phyloP scores from a whole-genome alignment of 2,797 vertebrate species.

The Microctenopoma lineatum region DNA sequence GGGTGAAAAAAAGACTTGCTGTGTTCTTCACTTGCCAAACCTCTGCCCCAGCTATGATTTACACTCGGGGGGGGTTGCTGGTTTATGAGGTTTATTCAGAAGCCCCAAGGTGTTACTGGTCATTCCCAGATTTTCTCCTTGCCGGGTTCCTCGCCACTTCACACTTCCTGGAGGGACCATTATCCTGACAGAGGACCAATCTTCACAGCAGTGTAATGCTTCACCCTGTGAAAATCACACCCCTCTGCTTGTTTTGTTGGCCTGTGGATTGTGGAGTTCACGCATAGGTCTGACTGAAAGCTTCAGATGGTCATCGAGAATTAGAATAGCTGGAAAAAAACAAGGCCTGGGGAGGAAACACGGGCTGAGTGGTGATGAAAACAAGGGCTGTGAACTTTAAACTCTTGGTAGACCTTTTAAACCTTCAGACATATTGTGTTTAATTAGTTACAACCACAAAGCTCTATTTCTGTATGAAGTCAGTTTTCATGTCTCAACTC shows the following conservation, averaged over 20 bases:
- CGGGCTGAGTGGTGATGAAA: constrained; percentile 31
- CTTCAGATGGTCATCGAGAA: constrained; percentile 65
- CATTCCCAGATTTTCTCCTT: constrained; percentile 50
- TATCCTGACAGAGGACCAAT: constrained; percentile 66
- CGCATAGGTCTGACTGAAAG: constrained; percentile 36
- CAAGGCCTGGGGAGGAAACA: constrained; percentile 35
- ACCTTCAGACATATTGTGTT: constrained; percentile 4
- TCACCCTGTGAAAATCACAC: constrained; percentile 74
- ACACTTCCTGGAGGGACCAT: constrained; percentile 77
- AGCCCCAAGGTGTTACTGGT: constrained; percentile 58
- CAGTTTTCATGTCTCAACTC: no score
- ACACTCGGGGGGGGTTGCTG: constrained; percentile 21
- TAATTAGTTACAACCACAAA: constrained; percentile 3
- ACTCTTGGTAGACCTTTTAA: constrained; percentile 21
- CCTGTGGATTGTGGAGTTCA: constrained; percentile 61
- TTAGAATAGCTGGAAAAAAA: constrained; percentile 7
- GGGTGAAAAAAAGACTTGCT: constrained; percentile 30
- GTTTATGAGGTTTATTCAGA: constrained; percentile 58
- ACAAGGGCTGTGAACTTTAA: constrained; percentile 49
- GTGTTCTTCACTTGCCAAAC: constrained; percentile 14
- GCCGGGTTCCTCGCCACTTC: constrained; percentile 70
- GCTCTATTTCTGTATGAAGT: no score
- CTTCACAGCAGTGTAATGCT: constrained; percentile 68
- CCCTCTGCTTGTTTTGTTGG: constrained; percentile 71
- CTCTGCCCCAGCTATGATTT: constrained; percentile 49